Conservation (phyloP, 1,140 invertebrate genomes). For the Harpegnathos saltator region DNA sequence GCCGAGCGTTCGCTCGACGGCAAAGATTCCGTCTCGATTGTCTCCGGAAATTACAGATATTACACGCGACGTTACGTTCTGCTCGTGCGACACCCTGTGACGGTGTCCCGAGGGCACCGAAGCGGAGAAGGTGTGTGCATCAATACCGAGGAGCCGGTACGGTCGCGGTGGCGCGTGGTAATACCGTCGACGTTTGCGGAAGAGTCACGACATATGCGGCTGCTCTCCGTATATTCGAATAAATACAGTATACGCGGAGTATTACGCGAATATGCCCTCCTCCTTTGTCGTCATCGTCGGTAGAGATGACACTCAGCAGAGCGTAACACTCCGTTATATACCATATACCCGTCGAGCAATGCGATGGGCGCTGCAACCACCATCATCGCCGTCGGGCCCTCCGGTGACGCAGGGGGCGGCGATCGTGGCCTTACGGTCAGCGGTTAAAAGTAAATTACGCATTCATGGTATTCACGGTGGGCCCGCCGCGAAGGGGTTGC, state of each 20-base stretch:
- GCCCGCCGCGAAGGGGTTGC: conserved; percentile 52
- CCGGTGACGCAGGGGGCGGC: conserved; percentile 43
- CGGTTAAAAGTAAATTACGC: conserved; percentile 81
- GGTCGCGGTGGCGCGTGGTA: neutral
- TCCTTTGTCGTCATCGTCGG: neutral
- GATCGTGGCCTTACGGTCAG: conserved; percentile 62
- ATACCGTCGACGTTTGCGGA: neutral
- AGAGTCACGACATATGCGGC: conserved; percentile 37
- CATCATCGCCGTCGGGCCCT: conserved; percentile 20
- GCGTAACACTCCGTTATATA: conserved; percentile 76
- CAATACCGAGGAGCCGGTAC: neutral
- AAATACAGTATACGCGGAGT: conserved; percentile 9
- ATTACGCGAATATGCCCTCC: conserved; percentile 57
- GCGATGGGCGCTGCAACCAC: neutral
- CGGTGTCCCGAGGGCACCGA: neutral
- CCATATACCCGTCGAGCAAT: conserved; percentile 56
- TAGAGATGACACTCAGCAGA: conserved; percentile 81
- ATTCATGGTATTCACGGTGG: conserved; percentile 75
- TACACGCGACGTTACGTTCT: neutral
- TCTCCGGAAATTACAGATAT: neutral
- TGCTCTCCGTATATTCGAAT: too few species aligned
- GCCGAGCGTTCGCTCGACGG: neutral
- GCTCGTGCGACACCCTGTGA: too few species aligned
- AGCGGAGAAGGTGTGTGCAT: neutral
- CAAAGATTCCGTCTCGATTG: neutral